phyloP scores from a whole-genome alignment of 2,888 invertebrate genomes.

The Drosophila kambysellisi region DNA sequence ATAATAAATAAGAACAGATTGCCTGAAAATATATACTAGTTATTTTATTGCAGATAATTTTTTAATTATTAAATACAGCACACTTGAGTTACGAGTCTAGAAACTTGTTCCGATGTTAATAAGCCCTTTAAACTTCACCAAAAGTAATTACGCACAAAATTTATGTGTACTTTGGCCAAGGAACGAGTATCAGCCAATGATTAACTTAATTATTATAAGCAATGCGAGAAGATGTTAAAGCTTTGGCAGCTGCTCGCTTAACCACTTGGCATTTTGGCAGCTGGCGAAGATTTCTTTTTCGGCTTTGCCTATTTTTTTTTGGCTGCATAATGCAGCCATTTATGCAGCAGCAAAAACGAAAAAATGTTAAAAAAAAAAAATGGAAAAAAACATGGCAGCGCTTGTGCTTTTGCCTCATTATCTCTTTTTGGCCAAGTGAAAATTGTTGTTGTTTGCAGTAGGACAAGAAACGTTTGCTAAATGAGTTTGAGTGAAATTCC shows the following conservation, averaged over 20 bases:
- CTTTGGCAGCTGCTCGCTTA: conserved; percentile 32
- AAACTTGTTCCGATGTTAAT: background rate
- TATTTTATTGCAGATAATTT: background rate
- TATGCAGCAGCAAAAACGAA: conserved; percentile 49
- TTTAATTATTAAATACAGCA: background rate
- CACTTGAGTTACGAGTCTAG: background rate
- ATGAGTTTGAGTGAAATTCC: conserved; percentile 61
- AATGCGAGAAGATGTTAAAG: conserved; percentile 27
- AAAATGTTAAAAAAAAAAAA: conserved; percentile 18
- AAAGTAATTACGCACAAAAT: conserved; percentile 1
- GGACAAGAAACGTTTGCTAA: conserved; percentile 46
- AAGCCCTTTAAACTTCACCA: background rate
- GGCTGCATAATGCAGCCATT: conserved; percentile 67
- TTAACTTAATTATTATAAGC: conserved; percentile 37
- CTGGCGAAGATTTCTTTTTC: conserved; percentile 61
- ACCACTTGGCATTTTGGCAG: conserved; percentile 67
- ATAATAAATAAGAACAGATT: background rate
- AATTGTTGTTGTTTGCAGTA: conserved; percentile 52
- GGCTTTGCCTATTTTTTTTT: conserved; percentile 15
- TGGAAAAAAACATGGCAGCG: conserved; percentile 25
- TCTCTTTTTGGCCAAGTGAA: conserved; percentile 52
- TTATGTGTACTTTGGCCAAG: background rate
- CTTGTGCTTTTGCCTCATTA: conserved; percentile 48
- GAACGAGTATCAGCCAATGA: conserved; percentile 7
- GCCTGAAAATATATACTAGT: background rate